A percentile compares a stretch with the other conserved stretches of the same genome.
Evolutionary conservation across 1,140 invertebrate species (phyloP).

Genomic region (Zaprionus ornatus): DNA sequence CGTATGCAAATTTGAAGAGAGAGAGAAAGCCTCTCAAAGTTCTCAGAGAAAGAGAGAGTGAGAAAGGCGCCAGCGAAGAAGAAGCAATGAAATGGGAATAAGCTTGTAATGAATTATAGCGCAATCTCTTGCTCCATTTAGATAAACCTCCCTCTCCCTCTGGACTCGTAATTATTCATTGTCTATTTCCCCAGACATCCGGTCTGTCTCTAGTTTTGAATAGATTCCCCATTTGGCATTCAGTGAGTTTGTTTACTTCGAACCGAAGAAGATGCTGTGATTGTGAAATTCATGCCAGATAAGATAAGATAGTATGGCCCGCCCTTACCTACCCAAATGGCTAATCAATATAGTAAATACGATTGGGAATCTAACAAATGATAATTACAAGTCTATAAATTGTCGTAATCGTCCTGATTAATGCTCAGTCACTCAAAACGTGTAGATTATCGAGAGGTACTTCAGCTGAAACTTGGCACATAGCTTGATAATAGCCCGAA

Average conservation of each 20-base stretch:
- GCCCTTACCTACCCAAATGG: not conserved
- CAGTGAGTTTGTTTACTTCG: not conserved
- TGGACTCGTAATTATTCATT: not conserved
- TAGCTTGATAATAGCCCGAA: not conserved
- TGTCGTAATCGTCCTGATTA: not conserved
- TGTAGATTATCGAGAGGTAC: not conserved
- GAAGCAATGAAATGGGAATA: not conserved
- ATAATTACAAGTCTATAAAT: constrained; percentile 1
- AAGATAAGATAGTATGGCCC: not conserved
- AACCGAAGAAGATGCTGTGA: not conserved
- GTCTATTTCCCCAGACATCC: not conserved
- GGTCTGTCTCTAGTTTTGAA: not conserved
- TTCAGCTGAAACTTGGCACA: not conserved
- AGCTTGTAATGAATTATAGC: not conserved
- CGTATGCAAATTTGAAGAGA: constrained; percentile 62
- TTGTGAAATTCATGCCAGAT: not conserved
- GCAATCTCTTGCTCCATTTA: not conserved
- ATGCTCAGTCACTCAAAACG: not conserved
- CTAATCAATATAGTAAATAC: not conserved
- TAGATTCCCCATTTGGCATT: not conserved
- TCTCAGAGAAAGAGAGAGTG: not conserved
- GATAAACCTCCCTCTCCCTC: not conserved
- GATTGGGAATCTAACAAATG: not conserved
- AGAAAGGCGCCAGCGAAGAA: not conserved
- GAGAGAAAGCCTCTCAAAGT: not conserved